Evolutionary conservation across 1,140 invertebrate genomes (phyloP).

Genomic region (Harpegnathos saltator): DNA sequence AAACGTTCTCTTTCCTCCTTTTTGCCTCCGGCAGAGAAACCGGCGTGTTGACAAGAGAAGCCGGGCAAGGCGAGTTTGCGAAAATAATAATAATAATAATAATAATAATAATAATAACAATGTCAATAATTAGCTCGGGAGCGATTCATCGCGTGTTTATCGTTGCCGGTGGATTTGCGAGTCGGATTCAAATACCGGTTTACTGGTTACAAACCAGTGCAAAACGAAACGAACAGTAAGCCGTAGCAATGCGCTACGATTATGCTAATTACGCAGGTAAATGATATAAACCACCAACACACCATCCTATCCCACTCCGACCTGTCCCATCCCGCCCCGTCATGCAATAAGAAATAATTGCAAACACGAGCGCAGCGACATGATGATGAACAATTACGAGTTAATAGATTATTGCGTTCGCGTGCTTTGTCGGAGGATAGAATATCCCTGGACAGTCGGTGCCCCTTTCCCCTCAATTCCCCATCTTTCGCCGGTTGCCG

Average conservation of each 20-base stretch:
- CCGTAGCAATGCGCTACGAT: conserved; percentile 40
- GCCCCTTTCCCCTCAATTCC: neutral
- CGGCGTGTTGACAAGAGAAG: neutral
- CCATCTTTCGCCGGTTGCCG: conserved; percentile 7
- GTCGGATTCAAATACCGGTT: neutral
- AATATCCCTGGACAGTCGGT: neutral
- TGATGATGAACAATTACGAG: conserved; percentile 77
- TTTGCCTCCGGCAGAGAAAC: neutral
- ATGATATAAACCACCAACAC: too few species aligned
- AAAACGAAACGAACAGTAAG: conserved; percentile 27
- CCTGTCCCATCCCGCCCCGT: conserved; percentile 53
- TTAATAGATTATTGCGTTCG: conserved; percentile 82
- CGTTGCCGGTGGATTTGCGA: conserved; percentile 15
- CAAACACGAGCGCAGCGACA: conserved; percentile 80
- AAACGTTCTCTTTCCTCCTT: neutral
- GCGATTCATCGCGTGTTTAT: conserved; percentile 20
- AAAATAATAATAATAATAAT: neutral
- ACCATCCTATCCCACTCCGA: neutral
- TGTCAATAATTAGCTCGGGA: conserved; percentile 18
- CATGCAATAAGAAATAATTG: conserved; percentile 81
- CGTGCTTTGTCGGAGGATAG: conserved; percentile 71
- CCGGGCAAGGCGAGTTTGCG: neutral
- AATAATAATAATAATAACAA: neutral
- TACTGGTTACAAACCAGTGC: neutral
- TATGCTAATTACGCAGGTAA: conserved; percentile 24